A percentile compares a stretch with the other conserved stretches of the same genome.
Evolutionary conservation across 2,113 vertebrate species (phyloP).

Genomic region (Hymenochirus boettgeri): DNA sequence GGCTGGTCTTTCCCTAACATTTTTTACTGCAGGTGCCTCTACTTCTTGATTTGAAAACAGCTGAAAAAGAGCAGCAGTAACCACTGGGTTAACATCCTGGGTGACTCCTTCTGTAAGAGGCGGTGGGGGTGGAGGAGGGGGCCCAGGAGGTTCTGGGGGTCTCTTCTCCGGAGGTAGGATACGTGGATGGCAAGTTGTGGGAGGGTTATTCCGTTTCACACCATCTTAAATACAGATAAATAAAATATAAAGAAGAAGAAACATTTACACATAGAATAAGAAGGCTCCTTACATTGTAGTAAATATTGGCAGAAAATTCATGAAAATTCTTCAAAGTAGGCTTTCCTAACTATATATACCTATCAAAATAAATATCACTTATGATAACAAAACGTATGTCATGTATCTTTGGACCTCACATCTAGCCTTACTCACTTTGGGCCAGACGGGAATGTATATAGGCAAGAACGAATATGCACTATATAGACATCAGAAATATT

Average conservation of each 20-base stretch:
- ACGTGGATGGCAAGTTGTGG: slow-evolving; percentile 71
- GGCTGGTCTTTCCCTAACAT: slow-evolving; percentile 56
- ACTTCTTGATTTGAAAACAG: slow-evolving; percentile 85
- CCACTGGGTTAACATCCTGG: slow-evolving; percentile 77
- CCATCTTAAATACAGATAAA: slow-evolving; percentile 55
- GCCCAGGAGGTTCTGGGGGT: slow-evolving; percentile 77
- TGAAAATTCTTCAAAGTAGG: no score
- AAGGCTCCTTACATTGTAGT: no score
- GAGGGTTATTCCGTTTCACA: slow-evolving; percentile 76
- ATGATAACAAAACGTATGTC: no score
- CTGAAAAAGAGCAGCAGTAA: slow-evolving; percentile 86
- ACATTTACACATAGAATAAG: slow-evolving; percentile 39
- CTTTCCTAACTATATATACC: no score
- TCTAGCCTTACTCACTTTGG: no score
- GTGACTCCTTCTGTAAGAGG: slow-evolving; percentile 57
- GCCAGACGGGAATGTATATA: no score
- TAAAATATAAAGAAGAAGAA: slow-evolving; percentile 50
- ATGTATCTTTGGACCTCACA: no score
- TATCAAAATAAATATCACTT: no score
- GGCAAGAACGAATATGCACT: no score
- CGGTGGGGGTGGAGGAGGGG: slow-evolving; percentile 61
- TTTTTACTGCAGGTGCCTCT: slow-evolving; percentile 58
- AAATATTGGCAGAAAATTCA: no score
- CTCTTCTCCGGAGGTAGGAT: slow-evolving; percentile 78
- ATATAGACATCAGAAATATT: no score